phyloP scores from a whole-genome alignment of 1,140 invertebrate genomes.

The Pectinophora gossypiella region DNA sequence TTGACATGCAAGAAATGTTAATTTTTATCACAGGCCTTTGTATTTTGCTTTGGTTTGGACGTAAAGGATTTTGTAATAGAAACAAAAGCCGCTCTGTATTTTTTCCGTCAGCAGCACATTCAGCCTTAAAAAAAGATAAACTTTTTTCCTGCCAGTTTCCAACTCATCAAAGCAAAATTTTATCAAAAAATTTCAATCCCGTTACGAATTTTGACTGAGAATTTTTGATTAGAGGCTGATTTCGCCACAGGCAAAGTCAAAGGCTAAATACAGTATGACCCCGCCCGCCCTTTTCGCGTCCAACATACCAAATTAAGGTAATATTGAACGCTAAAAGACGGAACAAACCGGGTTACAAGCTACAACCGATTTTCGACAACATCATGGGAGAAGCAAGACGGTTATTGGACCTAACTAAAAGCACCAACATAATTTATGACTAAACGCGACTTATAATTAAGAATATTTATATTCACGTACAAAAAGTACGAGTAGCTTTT shows the following conservation, averaged over 20 bases:
- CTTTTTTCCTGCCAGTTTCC: not conserved
- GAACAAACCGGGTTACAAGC: constrained; percentile 28
- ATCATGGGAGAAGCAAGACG: not conserved
- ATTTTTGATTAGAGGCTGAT: constrained; percentile 4
- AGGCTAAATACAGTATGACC: constrained; percentile 33
- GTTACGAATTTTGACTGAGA: too few relatives aligned
- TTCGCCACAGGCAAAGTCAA: constrained; percentile 19
- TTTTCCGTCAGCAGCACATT: too few relatives aligned
- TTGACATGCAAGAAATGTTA: too few relatives aligned
- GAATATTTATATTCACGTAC: too few relatives aligned
- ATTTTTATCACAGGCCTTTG: too few relatives aligned
- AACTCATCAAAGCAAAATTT: not conserved
- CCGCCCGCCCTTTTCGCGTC: constrained; percentile 42
- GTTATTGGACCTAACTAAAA: too few relatives aligned
- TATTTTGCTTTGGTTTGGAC: too few relatives aligned
- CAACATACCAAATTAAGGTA: constrained; percentile 62
- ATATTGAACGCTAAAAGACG: constrained; percentile 46
- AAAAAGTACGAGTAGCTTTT: too few relatives aligned
- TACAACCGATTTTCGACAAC: constrained; percentile 37
- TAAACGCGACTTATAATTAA: too few relatives aligned
- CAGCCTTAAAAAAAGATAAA: not conserved
- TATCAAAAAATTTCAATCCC: not conserved
- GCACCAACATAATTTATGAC: too few relatives aligned
- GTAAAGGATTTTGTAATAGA: too few relatives aligned
- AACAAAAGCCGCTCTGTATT: too few relatives aligned